Evolutionary conservation across 2,113 vertebrate species (phyloP).

Genomic region (Oncorhynchus clarkii): DNA sequence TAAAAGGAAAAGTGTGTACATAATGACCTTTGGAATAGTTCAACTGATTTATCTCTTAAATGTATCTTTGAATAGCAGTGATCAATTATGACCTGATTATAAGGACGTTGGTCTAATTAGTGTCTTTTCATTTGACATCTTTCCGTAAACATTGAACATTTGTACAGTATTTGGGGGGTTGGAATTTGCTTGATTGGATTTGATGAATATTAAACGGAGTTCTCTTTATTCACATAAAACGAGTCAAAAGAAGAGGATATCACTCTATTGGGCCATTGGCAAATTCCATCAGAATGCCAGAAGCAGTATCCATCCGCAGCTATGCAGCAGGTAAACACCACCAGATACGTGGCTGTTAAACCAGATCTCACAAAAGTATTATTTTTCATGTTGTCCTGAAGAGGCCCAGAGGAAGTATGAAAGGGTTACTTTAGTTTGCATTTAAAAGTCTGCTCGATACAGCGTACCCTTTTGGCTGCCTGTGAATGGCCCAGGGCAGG

Average conservation of each 20-base stretch:
- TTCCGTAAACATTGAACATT: not conserved
- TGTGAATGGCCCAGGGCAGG: conserved; percentile 49
- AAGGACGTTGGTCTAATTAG: not conserved
- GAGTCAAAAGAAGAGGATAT: not conserved
- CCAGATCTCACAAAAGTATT: not conserved
- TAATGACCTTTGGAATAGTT: not conserved
- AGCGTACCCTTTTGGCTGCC: conserved; percentile 51
- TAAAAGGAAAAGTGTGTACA: not conserved
- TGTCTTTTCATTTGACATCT: not conserved
- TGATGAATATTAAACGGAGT: not conserved
- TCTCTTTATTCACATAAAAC: not conserved
- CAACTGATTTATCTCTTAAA: not conserved
- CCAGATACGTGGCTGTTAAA: not conserved
- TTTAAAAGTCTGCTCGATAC: conserved; percentile 53
- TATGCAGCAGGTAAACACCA: not conserved
- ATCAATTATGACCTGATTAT: not conserved
- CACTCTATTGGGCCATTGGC: not conserved
- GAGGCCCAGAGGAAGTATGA: not conserved
- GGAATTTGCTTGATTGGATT: not conserved
- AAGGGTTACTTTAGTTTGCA: conserved; percentile 31
- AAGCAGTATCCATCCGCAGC: not conserved
- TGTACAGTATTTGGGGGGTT: not conserved
- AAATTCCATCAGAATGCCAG: not conserved
- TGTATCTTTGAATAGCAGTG: not conserved
- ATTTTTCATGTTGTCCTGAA: not conserved